These are phyloP conservation scores for human DNA, from an alignment of 2,113 vertebrate genomes.

Conservation along the genomic window DNA sequence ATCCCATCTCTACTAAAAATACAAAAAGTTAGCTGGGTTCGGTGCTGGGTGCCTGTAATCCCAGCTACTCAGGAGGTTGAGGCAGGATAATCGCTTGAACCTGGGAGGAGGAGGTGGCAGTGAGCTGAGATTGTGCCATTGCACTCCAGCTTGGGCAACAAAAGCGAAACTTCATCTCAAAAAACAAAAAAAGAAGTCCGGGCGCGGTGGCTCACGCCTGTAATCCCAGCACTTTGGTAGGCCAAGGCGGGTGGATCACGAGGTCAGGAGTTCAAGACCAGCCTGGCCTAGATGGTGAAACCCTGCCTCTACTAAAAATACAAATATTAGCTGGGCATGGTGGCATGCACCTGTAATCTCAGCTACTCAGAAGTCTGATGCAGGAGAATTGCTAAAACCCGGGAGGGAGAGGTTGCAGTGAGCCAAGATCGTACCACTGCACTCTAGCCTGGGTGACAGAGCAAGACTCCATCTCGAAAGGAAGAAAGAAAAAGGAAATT, in stretches of 20 bases:
- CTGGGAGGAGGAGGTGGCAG: not conserved
- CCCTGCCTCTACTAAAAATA: not conserved
- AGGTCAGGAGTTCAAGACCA: not conserved
- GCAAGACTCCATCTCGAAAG: not conserved
- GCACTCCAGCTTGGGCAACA: not conserved
- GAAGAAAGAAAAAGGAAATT: not conserved
- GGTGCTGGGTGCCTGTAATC: not conserved
- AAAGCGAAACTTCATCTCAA: not conserved
- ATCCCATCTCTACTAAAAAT: not conserved
- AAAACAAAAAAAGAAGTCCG: too few relatives aligned
- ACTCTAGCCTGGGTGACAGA: not conserved
- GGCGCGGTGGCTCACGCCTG: not conserved
- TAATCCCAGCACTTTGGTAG: not conserved
- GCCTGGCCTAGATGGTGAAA: not conserved
- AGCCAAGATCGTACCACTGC: not conserved
- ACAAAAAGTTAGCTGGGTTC: not conserved
- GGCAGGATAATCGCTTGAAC: not conserved
- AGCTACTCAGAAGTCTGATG: not conserved
- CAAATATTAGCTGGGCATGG: not conserved
- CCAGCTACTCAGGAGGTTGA: not conserved
- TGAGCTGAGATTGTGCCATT: not conserved
- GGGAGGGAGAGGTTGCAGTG: rapidly evolving
- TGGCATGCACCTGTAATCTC: not conserved
- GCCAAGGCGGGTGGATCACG: not conserved
- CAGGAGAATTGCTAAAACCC: not conserved